These are phyloP conservation scores for Xestia c-nigrum DNA, from an alignment of 2,888 invertebrate genomes.

Conservation along the genomic window DNA sequence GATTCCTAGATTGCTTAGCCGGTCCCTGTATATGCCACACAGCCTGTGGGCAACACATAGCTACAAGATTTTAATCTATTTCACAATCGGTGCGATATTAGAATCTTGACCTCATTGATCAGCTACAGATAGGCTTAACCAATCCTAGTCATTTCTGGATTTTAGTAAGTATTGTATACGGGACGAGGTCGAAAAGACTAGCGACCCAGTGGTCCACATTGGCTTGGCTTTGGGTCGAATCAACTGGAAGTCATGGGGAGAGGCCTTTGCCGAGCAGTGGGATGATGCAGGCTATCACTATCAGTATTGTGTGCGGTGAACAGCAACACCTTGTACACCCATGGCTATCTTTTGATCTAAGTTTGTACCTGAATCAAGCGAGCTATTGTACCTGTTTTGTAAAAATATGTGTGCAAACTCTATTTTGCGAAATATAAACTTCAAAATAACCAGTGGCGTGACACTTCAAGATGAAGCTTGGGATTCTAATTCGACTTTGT, in stretches of 20 bases:
- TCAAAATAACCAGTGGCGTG: neutral
- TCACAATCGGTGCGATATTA: neutral
- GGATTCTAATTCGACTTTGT: neutral
- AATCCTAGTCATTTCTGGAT: neutral
- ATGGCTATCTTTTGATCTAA: neutral
- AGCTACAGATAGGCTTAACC: neutral
- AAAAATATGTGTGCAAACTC: neutral
- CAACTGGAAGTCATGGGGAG: too few relatives aligned
- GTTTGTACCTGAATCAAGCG: neutral
- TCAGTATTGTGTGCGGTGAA: neutral
- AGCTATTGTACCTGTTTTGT: neutral
- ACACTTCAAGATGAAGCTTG: neutral
- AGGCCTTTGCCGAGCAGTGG: too few relatives aligned
- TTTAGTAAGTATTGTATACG: neutral
- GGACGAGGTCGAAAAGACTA: too few relatives aligned
- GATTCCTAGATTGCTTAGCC: neutral
- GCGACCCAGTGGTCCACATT: too few relatives aligned
- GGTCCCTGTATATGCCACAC: neutral
- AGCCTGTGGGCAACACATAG: neutral
- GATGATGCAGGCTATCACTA: too few relatives aligned
- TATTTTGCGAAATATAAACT: neutral
- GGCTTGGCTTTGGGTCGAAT: too few relatives aligned
- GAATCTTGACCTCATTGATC: conserved; percentile 3
- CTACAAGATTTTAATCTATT: conserved; percentile 3
- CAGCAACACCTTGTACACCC: neutral